Base-by-base conservation (phyloP, 2,113 vertebrate genomes). In the Pelvicachromis taeniatus region DNA sequence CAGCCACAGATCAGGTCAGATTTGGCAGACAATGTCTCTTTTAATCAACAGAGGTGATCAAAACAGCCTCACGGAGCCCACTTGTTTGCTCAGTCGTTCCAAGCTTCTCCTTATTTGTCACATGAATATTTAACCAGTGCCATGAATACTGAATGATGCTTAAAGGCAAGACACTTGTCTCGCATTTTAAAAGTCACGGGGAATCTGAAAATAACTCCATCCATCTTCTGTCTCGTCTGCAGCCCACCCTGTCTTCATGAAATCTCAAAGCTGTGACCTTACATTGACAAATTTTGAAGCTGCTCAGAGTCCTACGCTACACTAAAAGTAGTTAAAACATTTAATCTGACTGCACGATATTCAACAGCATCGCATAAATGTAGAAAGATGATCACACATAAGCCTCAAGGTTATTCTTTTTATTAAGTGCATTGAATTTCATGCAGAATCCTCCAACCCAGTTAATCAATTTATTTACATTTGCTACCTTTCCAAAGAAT, bases 91-190 rank as follows among this genome's bases (percentile, higher is more conserved):
- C 52, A 58, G 10, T 87, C 31, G 9, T 73, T 81, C 61, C 80
- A 81, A 87, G 73, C 73, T 77, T 83, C 56, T 31, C 55, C 78
- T 82, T 85, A 78, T 90, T 89, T 83, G 70, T 73, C 35, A 50
- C 65, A 94, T 95, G n/a, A 94, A 94, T 94, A 88, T 89, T 94
- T 94, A 54, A 93, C 12, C 5, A 7, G 23, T 16, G 8, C 53
- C 79, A 94, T 95, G 54, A 92, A 95, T 94, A 93, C 81, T 95
- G 82, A 61, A 92, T 82, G 54, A 82, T 23, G 80, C 90, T 89
- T 29, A 82, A 70, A 83, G 92, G 90, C 84, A 87, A 77, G 52
- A 87, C 90, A 95, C 87, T 91, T 92, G 90, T 70, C 79, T 82
- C 13, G 52, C 48, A 78, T 78, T 85, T 83, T 63, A 79, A 63